A percentile compares a stretch with the other conserved stretches of the same genome.
These are phyloP conservation scores for Melanotaenia nigrans DNA, from an alignment of 2,797 vertebrate species.

Conservation along the genomic window DNA sequence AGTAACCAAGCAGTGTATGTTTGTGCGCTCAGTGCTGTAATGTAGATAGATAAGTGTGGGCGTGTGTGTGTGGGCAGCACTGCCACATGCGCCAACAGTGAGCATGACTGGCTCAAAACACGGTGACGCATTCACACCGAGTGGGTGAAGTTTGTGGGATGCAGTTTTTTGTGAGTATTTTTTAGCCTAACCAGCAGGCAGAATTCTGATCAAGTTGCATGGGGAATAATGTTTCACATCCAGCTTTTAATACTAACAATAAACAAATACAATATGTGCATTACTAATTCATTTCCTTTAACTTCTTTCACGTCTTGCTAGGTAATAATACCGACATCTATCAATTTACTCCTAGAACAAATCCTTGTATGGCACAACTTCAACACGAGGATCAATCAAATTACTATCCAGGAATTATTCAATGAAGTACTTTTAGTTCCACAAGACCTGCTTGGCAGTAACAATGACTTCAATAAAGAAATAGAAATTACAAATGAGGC, in stretches of 20 bases:
- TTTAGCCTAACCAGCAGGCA: slow-evolving; percentile 22
- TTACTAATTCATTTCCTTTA: neutral
- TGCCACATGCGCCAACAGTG: slow-evolving; percentile 48
- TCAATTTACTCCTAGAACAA: neutral
- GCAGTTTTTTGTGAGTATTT: slow-evolving; percentile 36
- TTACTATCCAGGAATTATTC: neutral
- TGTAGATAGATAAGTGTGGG: slow-evolving; percentile 47
- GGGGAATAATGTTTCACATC: slow-evolving; percentile 14
- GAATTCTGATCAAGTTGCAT: slow-evolving; percentile 24
- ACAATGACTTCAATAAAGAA: neutral
- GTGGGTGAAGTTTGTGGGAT: slow-evolving; percentile 74
- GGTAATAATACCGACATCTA: neutral
- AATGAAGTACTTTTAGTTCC: neutral
- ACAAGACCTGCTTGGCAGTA: neutral
- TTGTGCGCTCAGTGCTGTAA: slow-evolving; percentile 28
- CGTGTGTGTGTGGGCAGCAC: slow-evolving; percentile 52
- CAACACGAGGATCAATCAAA: neutral
- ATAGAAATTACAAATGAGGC: neutral
- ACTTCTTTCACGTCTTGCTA: neutral
- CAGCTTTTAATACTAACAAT: neutral
- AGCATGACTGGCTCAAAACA: slow-evolving; percentile 53
- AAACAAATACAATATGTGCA: neutral
- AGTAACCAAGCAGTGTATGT: slow-evolving; percentile 4
- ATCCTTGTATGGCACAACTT: neutral
- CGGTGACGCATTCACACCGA: slow-evolving; percentile 69